Evolutionary conservation across 1,140 invertebrate species (phyloP), one percentile per base, ranked within the genome.

Genomic region (Maniola jurtina): DNA sequence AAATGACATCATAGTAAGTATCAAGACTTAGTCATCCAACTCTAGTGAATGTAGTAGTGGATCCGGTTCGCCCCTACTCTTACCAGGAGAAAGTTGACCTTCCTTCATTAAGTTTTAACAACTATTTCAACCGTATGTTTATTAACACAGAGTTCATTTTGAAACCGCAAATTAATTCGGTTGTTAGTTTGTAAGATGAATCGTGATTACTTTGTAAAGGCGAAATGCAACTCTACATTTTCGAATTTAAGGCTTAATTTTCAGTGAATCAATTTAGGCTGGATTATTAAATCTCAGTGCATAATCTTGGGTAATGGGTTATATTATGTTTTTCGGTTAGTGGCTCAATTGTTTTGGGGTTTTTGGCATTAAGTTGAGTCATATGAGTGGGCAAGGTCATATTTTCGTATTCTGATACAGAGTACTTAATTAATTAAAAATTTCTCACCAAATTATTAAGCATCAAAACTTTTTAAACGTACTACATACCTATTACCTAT

Each of bases 311-410:
- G 73, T 81, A 81, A 84, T 68, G 60, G 45, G 71, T 79, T 77
- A 72, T 80, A 55, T 83, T 80, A 55, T 83, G 82, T 85, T 75
- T 84, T 74, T 79, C 80, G 85, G 85, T 84, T 73, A 84, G 71
- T 79, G 75, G 74, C 71, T 66, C 73, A 75, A 68, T 68, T 52
- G 60, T 63, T 52, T 38, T 62, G 64, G 62, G 60, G 48, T 68
- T 67, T 68, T 76, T 76, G 61, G 16, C 56, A 40, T 73, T 73
- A 69, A 50, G 45, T 47, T 68, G 70, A 70, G 25, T 75, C 67
- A 68, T 42, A 33, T 52, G 14, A 13, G 25, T 70, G 45, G 65
- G n/a, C 66, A 68, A 68, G 66, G 66, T 68, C 66, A 68, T 11
- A 14, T 47, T 57, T 15, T 40, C 9, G 7, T 57, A 40, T 33